Evolutionary conservation across 2,888 invertebrate genomes (phyloP), one percentile per base, ranked within the genome.

Genomic region (Acleris emargana): DNA sequence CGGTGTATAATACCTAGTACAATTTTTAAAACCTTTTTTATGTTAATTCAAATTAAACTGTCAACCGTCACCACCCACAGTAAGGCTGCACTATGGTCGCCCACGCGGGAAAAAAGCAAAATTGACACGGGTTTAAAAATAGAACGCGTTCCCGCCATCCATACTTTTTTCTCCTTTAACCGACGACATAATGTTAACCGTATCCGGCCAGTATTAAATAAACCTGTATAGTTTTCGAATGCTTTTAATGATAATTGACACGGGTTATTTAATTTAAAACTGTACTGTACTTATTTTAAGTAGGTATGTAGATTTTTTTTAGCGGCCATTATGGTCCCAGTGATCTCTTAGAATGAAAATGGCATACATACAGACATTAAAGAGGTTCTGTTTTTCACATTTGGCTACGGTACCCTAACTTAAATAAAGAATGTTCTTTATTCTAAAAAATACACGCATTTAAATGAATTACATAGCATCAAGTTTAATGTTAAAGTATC

Each of bases 41-140:
- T n/a, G n/a, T n/a, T 1, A 28, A 16, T 50, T 13, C 4, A 50
- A 13, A 25, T 22, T 2, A 50, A 51, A 25, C 2, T 5, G 49
- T 20, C 9, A 18, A 49, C 18, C 22, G 51, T 20, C 38, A 38
- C 32, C 32, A 28, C 32, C 9, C 32, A 38, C 7, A 22, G 42
- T 54, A 54, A 18, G 16, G 42, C 54, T 25, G 42, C 42, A 47
- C 45, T 43, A 63, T 59, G 55, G 51, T 60, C 58, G 64, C 54
- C 62, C 58, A 71, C 71, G 69, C 67, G 64, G 67, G 71, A 81
- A 82, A 82, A 81, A 82, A 77, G 74, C 71, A 74, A 81, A 82
- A 83, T 76, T 81, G 77, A 81, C 82, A 78, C 76, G 58, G 69
- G 77, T 80, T 84, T 81, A 85, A 85, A 85, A 83, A 85, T 84